phyloP scores from a whole-genome alignment of 2,797 vertebrate species.

The Lepilemur ruficaudatus region DNA sequence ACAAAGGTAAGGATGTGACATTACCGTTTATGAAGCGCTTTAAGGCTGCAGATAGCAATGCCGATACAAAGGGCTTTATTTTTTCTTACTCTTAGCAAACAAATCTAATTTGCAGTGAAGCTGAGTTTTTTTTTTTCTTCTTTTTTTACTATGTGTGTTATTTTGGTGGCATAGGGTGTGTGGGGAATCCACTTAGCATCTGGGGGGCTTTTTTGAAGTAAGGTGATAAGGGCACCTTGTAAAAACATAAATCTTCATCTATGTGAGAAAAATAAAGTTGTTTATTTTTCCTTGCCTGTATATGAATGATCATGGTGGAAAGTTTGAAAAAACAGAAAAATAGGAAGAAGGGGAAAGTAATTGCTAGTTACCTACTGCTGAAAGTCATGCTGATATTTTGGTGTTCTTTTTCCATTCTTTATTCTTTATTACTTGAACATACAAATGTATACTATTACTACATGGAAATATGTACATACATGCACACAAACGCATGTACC shows the following conservation, averaged over 20 bases:
- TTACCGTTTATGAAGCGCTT: not conserved
- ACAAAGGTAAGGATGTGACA: not conserved
- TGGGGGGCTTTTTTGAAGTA: not conserved
- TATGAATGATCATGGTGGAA: not conserved
- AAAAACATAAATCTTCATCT: not conserved
- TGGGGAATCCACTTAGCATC: not conserved
- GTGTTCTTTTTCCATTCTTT: not conserved
- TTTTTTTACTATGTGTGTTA: not conserved
- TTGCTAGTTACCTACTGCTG: not conserved
- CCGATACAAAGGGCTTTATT: not conserved
- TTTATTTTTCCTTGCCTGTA: not conserved
- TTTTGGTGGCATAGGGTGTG: not conserved
- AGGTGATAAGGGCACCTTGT: not conserved
- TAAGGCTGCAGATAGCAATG: not conserved
- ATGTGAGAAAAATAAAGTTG: not conserved
- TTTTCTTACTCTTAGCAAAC: not conserved
- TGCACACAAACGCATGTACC: not conserved
- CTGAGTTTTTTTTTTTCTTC: not conserved
- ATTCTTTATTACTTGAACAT: not conserved
- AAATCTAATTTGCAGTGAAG: not conserved
- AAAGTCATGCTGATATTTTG: not conserved
- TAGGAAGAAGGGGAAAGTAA: not conserved
- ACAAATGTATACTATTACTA: not conserved
- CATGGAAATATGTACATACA: not conserved
- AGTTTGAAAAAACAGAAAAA: not conserved